phyloP scores from a whole-genome alignment of 2,888 invertebrate genomes.

The Nemapogon koenigi region DNA sequence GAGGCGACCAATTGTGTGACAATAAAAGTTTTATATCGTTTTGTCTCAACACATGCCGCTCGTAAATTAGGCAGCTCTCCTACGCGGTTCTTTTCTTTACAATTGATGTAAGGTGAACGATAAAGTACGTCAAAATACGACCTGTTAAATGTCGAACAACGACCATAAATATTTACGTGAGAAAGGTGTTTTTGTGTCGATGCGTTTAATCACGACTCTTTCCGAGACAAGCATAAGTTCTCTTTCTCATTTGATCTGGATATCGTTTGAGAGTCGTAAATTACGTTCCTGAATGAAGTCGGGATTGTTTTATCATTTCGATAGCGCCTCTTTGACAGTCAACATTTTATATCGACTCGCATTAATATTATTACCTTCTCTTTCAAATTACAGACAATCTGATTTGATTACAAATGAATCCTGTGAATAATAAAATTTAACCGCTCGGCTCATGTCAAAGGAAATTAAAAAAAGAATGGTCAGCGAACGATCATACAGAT shows the following conservation, averaged over 20 bases:
- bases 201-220: slow-evolving; percentile 18
- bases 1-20: slow-evolving; percentile 12
- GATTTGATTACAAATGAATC: background rate
- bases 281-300: slow-evolving; percentile 2
- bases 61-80: slow-evolving; percentile 13
- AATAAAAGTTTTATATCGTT: slow-evolving; percentile 16
- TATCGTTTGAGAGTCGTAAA: slow-evolving; percentile 8
- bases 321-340: slow-evolving; percentile 2
- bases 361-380: background rate
- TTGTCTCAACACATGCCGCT: slow-evolving; percentile 12
- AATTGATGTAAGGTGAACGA: slow-evolving; percentile 26
- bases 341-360: background rate
- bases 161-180: slow-evolving; percentile 28
- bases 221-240: slow-evolving; percentile 14
- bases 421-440: slow-evolving; percentile 2
- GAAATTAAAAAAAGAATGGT: slow-evolving; percentile 2
- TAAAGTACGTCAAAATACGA: slow-evolving; percentile 44
- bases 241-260: slow-evolving; percentile 17
- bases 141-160: slow-evolving; percentile 37
- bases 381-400: slow-evolving; percentile 7
- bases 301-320: slow-evolving; percentile 4
- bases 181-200: slow-evolving; percentile 20
- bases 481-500: slow-evolving; percentile 5
- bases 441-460: slow-evolving; percentile 5
- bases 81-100: slow-evolving; percentile 10